A percentile compares a stretch with the other conserved stretches of the same genome.
phyloP scores from a whole-genome alignment of 1,140 invertebrate genomes.

The Trinorchestia longiramus region DNA sequence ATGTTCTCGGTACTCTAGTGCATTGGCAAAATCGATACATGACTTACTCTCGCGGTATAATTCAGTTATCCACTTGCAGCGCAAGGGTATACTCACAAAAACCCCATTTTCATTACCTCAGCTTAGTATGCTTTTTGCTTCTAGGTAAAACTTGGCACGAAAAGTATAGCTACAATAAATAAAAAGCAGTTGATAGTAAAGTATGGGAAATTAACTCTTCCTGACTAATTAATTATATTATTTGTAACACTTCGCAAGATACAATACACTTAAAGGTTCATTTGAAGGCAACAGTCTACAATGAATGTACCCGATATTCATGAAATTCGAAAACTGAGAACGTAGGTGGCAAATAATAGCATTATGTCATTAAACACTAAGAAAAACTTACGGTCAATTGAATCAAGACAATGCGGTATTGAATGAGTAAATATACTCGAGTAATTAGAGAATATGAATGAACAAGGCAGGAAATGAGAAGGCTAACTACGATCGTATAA shows the following conservation, averaged over 20 bases:
- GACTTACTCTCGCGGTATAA: too few relatives aligned
- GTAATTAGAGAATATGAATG: too few relatives aligned
- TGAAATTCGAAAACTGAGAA: not conserved
- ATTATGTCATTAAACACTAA: not conserved
- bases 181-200: too few relatives aligned
- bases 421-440: not conserved
- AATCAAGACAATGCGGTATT: not conserved
- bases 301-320: not conserved
- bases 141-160: too few relatives aligned
- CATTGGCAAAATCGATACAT: too few relatives aligned
- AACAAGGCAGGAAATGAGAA: not conserved
- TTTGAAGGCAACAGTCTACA: not conserved
- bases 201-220: not conserved
- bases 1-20: too few relatives aligned
- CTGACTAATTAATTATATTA: not conserved
- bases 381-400: not conserved
- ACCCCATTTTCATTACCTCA: too few relatives aligned
- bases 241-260: conserved; percentile 24
- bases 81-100: too few relatives aligned
- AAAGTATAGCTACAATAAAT: too few relatives aligned
- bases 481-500: not conserved
- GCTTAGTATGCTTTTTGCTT: too few relatives aligned
- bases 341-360: not conserved
- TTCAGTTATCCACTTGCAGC: too few relatives aligned
- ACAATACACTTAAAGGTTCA: not conserved